These are phyloP conservation scores for Salvelinus fontinalis DNA, from an alignment of 2,113 vertebrate genomes.

Conservation along the genomic window DNA sequence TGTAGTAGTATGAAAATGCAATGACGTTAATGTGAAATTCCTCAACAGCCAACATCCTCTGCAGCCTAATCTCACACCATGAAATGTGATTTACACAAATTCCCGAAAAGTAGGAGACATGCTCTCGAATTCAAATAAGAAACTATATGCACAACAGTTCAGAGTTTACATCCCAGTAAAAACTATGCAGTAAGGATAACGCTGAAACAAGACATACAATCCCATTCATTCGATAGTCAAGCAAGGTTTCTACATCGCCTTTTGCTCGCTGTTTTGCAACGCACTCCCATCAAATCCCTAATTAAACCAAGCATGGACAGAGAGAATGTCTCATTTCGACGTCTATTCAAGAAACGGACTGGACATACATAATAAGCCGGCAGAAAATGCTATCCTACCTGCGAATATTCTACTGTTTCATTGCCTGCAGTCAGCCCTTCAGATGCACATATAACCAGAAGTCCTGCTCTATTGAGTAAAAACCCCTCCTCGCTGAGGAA, in stretches of 20 bases:
- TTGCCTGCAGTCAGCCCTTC: conserved; percentile 50
- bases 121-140: too few relatives aligned
- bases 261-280: neutral
- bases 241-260: neutral
- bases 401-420: conserved; percentile 60
- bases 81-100: too few relatives aligned
- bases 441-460: conserved; percentile 54
- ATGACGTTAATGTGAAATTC: too few relatives aligned
- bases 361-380: conserved; percentile 42
- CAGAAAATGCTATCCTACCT: conserved; percentile 61
- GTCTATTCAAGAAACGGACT: conserved; percentile 33
- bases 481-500: conserved; percentile 60
- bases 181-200: too few relatives aligned
- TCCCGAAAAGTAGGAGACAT: too few relatives aligned
- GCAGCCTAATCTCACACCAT: too few relatives aligned
- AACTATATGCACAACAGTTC: too few relatives aligned
- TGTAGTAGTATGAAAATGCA: too few relatives aligned
- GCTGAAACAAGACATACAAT: neutral
- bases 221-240: conserved; percentile 23
- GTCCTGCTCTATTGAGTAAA: conserved; percentile 48
- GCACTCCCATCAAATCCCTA: conserved; percentile 17
- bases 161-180: too few relatives aligned
- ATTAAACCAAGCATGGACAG: conserved; percentile 30
- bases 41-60: too few relatives aligned
- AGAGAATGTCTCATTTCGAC: conserved; percentile 41